Conservation (phyloP, 2,888 invertebrate genomes). For the Lypha dubia region DNA sequence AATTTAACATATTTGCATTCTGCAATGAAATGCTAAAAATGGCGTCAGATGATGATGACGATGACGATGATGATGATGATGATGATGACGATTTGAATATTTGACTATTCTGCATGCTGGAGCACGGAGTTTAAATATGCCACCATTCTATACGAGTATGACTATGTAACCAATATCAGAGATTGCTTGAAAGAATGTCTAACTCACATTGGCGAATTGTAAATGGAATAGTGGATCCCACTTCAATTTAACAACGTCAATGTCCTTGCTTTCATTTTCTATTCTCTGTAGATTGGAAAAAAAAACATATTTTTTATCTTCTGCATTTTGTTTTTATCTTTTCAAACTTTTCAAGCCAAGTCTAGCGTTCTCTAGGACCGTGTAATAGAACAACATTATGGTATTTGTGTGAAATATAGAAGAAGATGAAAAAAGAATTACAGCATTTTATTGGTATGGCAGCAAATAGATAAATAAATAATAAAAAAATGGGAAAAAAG, state of each 20-base stretch:
- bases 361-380: slow-evolving; percentile 35
- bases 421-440: slow-evolving; percentile 22
- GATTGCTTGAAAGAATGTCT: neutral
- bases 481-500: no score
- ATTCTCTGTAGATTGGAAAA: slow-evolving; percentile 9
- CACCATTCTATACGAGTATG: neutral
- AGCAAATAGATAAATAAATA: slow-evolving; percentile 24
- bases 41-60: neutral
- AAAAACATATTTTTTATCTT: slow-evolving; percentile 19
- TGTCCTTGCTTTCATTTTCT: slow-evolving; percentile 63
- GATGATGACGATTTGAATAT: slow-evolving; percentile 40
- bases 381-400: slow-evolving; percentile 55
- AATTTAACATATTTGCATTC: slow-evolving; percentile 49
- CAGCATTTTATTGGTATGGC: slow-evolving; percentile 41
- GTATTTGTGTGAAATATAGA: slow-evolving; percentile 18
- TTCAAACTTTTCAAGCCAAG: neutral
- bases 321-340: neutral
- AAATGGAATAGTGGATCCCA: slow-evolving; percentile 25
- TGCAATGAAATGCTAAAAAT: slow-evolving; percentile 24
- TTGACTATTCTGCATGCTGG: slow-evolving; percentile 31
- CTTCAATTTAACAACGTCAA: slow-evolving; percentile 58
- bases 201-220: neutral
- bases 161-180: slow-evolving; percentile 4
- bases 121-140: neutral
- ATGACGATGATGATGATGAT: neutral